These are phyloP conservation scores for Peromyscus attwateri DNA, from an alignment of 2,797 vertebrate species.

Conservation along the genomic window DNA sequence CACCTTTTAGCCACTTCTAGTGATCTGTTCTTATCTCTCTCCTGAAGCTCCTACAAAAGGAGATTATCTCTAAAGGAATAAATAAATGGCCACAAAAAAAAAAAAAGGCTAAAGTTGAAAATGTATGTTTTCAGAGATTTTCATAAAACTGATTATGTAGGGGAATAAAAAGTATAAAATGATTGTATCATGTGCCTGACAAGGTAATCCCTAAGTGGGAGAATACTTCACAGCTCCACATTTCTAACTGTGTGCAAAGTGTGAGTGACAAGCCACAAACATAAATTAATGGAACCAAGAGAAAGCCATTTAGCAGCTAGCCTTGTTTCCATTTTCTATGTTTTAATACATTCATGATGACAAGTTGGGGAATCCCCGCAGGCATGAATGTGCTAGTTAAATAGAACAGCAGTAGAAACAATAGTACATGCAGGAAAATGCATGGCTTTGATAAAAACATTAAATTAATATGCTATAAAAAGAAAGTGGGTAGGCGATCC, in stretches of 20 bases:
- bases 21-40: slow-evolving; percentile 35
- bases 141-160: slow-evolving; percentile 38
- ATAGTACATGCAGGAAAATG: slow-evolving; percentile 27
- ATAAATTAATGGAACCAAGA: slow-evolving; percentile 46
- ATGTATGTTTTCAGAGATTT: slow-evolving; percentile 36
- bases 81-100: background rate
- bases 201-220: slow-evolving; percentile 57
- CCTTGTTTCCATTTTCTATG: slow-evolving; percentile 68
- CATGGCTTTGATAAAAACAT: slow-evolving; percentile 28
- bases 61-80: slow-evolving; percentile 40
- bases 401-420: slow-evolving; percentile 59
- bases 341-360: slow-evolving; percentile 61
- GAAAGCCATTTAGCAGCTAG: slow-evolving; percentile 33
- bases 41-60: slow-evolving; percentile 19
- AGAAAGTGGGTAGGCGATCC: slow-evolving; percentile 13
- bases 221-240: background rate
- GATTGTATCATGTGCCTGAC: slow-evolving; percentile 41
- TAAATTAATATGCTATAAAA: slow-evolving; percentile 52
- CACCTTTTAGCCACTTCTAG: slow-evolving; percentile 3
- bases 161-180: slow-evolving; percentile 22
- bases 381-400: slow-evolving; percentile 45
- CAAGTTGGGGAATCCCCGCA: slow-evolving; percentile 3
- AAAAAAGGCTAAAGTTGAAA: background rate
- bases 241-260: slow-evolving; percentile 54
- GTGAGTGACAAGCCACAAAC: slow-evolving; percentile 66